Evolutionary conservation across 2,888 invertebrate genomes (phyloP).

Genomic region (Listrodromus nycthemerus): DNA sequence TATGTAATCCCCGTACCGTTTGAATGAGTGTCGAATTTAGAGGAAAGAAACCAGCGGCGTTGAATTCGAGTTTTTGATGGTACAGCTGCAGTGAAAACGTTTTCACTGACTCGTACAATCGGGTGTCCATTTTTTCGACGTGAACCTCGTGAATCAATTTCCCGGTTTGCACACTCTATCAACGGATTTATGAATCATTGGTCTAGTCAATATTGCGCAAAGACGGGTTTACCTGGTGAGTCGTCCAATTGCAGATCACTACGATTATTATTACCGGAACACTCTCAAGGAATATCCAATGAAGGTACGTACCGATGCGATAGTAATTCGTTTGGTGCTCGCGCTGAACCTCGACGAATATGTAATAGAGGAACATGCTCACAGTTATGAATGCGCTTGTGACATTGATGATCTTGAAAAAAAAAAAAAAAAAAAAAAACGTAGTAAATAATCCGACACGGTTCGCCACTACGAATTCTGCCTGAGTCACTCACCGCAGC

Average conservation of each 20-base stretch:
- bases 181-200: not conserved
- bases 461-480: too few species aligned
- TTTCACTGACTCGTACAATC: conserved; percentile 58
- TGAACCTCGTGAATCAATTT: conserved; percentile 59
- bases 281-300: conserved; percentile 35
- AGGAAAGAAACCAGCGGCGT: conserved; percentile 75
- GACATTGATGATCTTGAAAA: not conserved
- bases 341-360: not conserved
- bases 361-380: not conserved
- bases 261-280: conserved; percentile 44
- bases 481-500: conserved; percentile 56
- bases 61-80: conserved; percentile 74
- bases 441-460: too few species aligned
- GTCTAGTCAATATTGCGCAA: not conserved
- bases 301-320: not conserved
- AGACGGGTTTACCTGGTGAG: not conserved
- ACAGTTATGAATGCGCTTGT: not conserved
- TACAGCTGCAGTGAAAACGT: conserved; percentile 76
- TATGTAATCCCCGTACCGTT: conserved; percentile 69
- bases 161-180: conserved; percentile 38
- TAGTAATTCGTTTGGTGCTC: not conserved
- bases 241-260: conserved; percentile 57
- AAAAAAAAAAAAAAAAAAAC: not conserved
- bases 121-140: conserved; percentile 44
- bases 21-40: conserved; percentile 76